These are phyloP conservation scores for Lota lota DNA, from an alignment of 2,113 vertebrate genomes.

Conservation along the genomic window DNA sequence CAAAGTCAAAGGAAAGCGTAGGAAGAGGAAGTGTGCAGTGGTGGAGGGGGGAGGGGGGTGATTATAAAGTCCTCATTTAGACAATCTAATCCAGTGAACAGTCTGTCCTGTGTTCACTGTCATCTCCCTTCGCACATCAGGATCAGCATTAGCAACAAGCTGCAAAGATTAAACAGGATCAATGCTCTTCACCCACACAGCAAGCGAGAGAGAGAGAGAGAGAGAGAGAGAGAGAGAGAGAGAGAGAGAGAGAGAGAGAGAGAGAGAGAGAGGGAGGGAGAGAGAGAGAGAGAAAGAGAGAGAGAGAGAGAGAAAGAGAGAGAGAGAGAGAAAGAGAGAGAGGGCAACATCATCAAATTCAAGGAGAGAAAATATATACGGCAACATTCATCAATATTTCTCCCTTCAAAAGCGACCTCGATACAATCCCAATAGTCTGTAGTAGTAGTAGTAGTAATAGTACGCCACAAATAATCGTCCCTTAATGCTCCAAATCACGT, in stretches of 20 bases:
- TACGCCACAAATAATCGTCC: conserved; percentile 23
- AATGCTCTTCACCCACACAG: conserved; percentile 58
- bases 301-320: conserved; percentile 8
- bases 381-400: conserved; percentile 10
- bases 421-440: no score
- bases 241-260: neutral
- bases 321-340: neutral
- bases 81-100: conserved; percentile 66
- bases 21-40: conserved; percentile 21
- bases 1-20: neutral
- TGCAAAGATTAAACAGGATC: conserved; percentile 71
- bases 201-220: neutral
- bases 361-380: conserved; percentile 32
- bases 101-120: conserved; percentile 60
- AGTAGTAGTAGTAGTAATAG: no score
- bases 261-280: conserved; percentile 9
- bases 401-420: no score
- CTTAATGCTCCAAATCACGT: conserved; percentile 42
- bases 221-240: conserved; percentile 2
- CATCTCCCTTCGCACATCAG: conserved; percentile 49
- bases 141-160: conserved; percentile 62
- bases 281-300: neutral
- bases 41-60: conserved; percentile 44
- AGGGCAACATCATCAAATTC: conserved; percentile 4
- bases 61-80: conserved; percentile 69